Percentiles rank a stretch among this genome's conserved stretches.
These are phyloP conservation scores for Protosalanx chinensis DNA, from an alignment of 2,797 vertebrate species.

Conservation along the genomic window DNA sequence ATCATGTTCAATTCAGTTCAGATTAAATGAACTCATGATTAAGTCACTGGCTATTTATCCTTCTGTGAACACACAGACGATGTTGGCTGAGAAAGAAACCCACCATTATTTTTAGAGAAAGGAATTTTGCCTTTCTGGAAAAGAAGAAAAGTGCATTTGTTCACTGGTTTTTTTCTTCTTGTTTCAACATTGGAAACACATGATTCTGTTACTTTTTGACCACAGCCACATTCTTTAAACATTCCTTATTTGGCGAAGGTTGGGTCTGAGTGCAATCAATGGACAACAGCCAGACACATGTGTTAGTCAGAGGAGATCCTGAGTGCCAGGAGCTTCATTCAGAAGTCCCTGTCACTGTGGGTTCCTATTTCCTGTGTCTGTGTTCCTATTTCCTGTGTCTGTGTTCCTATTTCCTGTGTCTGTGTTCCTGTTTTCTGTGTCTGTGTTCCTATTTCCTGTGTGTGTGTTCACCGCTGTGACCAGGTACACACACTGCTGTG, in stretches of 20 bases:
- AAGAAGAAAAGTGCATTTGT: constrained; percentile 49
- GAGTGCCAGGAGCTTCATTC: no score
- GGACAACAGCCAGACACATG: constrained; percentile 31
- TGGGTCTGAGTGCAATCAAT: constrained; percentile 31
- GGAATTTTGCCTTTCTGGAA: constrained; percentile 48
- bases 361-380: no score
- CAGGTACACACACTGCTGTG: no score
- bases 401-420: no score
- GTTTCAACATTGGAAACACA: constrained; percentile 31
- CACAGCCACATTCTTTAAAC: constrained; percentile 62
- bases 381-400: no score
- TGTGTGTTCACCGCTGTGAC: no score
- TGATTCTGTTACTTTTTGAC: constrained; percentile 53
- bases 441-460: no score
- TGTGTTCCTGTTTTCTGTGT: no score
- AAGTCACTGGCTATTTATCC: constrained; percentile 26
- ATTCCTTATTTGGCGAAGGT: constrained; percentile 49
- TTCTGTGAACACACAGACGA: constrained; percentile 26
- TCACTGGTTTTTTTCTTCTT: constrained; percentile 32
- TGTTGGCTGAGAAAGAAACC: constrained; percentile 22
- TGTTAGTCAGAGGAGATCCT: no score
- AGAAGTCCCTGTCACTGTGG: no score
- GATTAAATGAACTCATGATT: constrained; percentile 41
- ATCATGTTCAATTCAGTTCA: constrained; percentile 42
- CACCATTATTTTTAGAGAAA: constrained; percentile 34